These are phyloP conservation scores for Chondrilla cf. caribensis DNA, from an alignment of 37 sponge, comb jelly and placozoan species.

Conservation along the genomic window DNA sequence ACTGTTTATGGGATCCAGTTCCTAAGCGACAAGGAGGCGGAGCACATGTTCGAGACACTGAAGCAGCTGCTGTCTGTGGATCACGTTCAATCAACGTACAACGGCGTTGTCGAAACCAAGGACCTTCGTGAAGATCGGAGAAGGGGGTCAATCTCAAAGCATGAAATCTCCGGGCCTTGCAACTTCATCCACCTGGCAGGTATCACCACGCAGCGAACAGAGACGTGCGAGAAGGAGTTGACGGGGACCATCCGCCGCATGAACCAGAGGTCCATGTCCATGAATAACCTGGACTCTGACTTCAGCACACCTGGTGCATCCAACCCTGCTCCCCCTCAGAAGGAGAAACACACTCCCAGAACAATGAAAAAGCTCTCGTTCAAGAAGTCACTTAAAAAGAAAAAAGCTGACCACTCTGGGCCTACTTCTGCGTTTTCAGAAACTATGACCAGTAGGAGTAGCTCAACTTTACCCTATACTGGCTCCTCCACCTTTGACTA, in stretches of 20 bases:
- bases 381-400: background rate
- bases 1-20: background rate
- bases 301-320: background rate
- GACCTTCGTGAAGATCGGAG: conserved; percentile 19
- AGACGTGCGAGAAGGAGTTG: conserved; percentile 13
- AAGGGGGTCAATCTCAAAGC: conserved; percentile 39
- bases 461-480: background rate
- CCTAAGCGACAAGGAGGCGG: conserved; percentile 34
- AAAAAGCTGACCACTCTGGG: background rate
- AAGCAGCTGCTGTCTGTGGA: conserved; percentile 5
- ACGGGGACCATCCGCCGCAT: conserved; percentile 12
- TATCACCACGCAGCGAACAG: conserved; percentile 8
- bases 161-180: conserved; percentile 72
- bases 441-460: background rate
- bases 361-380: conserved; percentile 6
- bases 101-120: conserved; percentile 27
- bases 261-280: conserved; percentile 17
- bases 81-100: background rate
- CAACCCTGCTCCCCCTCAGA: background rate
- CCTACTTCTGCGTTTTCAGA: background rate
- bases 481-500: background rate
- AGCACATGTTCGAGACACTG: conserved; percentile 33
- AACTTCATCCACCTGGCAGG: conserved; percentile 73
- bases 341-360: background rate
- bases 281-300: background rate